Evolutionary conservation across 2,888 invertebrate species (phyloP).

Genomic region (Pyrocoelia pectoralis): DNA sequence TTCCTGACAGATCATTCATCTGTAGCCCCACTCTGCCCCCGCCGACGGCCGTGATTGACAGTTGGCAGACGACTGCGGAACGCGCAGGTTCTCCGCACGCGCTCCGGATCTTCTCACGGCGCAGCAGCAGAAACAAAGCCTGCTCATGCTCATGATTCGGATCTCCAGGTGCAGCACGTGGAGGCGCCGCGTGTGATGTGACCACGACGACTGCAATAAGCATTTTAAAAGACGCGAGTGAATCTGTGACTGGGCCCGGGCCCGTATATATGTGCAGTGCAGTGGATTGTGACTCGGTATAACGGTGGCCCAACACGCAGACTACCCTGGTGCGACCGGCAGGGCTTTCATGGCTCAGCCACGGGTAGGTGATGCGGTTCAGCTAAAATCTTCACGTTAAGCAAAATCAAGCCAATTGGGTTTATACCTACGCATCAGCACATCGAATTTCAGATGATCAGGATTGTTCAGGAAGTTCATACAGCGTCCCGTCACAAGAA

Average conservation of each 20-base stretch:
- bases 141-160: slow-evolving; percentile 43
- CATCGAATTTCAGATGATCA: too few relatives aligned
- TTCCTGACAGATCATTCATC: slow-evolving; percentile 61
- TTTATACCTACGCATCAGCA: not conserved
- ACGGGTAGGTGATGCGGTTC: slow-evolving; percentile 68
- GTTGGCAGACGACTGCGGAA: slow-evolving; percentile 72
- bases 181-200: slow-evolving; percentile 47
- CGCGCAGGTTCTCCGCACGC: slow-evolving; percentile 67
- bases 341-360: slow-evolving; percentile 90
- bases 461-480: too few relatives aligned
- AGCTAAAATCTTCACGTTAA: slow-evolving; percentile 30
- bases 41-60: slow-evolving; percentile 68
- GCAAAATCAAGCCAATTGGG: slow-evolving; percentile 17
- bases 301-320: slow-evolving; percentile 66
- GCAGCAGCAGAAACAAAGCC: slow-evolving; percentile 44
- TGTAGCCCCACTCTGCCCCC: slow-evolving; percentile 64
- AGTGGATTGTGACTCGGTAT: slow-evolving; percentile 58
- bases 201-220: slow-evolving; percentile 40
- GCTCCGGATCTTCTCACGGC: slow-evolving; percentile 52
- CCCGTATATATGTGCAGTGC: slow-evolving; percentile 52
- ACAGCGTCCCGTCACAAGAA: slow-evolving; percentile 2
- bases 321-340: slow-evolving; percentile 66
- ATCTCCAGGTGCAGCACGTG: slow-evolving; percentile 50
- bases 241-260: slow-evolving; percentile 49
- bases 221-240: slow-evolving; percentile 40